phyloP scores from a whole-genome alignment of 37 sponge, comb jelly and placozoan genomes.

The Dysidea cf. avara region DNA sequence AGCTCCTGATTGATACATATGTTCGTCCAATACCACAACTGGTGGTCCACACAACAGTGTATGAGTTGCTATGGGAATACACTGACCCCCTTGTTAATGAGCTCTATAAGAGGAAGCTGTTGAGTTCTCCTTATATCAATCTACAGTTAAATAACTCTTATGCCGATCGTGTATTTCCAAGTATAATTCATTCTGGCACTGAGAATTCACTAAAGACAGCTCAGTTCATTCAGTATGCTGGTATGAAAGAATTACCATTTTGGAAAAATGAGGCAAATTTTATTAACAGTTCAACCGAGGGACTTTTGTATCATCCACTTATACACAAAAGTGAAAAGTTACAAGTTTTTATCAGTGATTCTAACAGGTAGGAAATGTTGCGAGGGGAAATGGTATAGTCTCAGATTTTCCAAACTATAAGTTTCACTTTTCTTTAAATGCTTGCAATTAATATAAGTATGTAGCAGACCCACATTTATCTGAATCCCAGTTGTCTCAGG shows the following conservation, averaged over 20 bases:
- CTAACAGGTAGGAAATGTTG: constrained; percentile 35
- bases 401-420: no score
- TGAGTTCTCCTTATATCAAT: constrained; percentile 17
- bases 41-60: constrained; percentile 37
- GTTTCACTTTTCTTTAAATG: no score
- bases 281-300: constrained; percentile 84
- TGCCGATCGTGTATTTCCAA: constrained; percentile 22
- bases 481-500: no score
- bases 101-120: constrained; percentile 11
- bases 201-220: constrained; percentile 46
- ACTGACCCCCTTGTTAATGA: constrained; percentile 48
- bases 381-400: no score
- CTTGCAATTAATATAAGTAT: no score
- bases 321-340: constrained; percentile 62
- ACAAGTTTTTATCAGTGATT: constrained; percentile 67
- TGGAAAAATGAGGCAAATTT: constrained; percentile 41
- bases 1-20: no score
- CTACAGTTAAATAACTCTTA: constrained; percentile 57
- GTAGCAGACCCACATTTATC: no score
- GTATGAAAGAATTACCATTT: not conserved
- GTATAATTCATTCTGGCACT: constrained; percentile 66
- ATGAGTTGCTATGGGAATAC: constrained; percentile 68
- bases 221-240: constrained; percentile 72
- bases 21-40: constrained; percentile 4
- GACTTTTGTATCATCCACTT: constrained; percentile 76